Conservation (phyloP, 2,113 vertebrate genomes). For the Bombycilla garrulus region DNA sequence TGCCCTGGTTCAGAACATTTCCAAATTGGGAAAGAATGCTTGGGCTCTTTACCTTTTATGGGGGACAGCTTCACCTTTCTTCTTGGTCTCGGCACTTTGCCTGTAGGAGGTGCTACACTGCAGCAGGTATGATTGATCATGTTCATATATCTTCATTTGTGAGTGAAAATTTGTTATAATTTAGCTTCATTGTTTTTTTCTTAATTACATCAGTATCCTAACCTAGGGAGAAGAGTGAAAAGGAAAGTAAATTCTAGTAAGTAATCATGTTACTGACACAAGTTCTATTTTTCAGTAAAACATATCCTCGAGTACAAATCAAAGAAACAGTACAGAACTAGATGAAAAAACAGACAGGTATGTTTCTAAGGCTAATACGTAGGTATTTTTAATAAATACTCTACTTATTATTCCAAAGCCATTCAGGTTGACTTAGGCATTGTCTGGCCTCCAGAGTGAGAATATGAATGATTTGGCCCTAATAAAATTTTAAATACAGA, state of each 20-base stretch:
- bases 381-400: not conserved
- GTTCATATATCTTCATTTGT: not conserved
- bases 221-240: not conserved
- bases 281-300: not conserved
- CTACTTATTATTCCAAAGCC: not conserved
- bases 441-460: not conserved
- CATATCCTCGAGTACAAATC: not conserved
- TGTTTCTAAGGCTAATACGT: not conserved
- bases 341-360: accelerated
- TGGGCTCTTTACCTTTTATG: too few relatives aligned
- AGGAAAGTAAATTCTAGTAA: not conserved
- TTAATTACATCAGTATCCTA: not conserved
- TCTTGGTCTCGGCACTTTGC: too few relatives aligned
- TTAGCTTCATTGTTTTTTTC: not conserved
- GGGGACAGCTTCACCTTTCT: too few relatives aligned
- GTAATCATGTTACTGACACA: not conserved
- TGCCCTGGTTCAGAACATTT: too few relatives aligned
- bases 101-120: too few relatives aligned
- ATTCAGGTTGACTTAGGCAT: not conserved
- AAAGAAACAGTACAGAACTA: not conserved
- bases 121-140: not conserved
- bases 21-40: too few relatives aligned
- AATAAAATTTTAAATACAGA: not conserved
- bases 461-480: not conserved
- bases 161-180: not conserved